Percentiles rank a stretch among this genome's conserved stretches.
phyloP scores from a whole-genome alignment of 2,113 vertebrate species.

The Halichoeres trimaculatus region DNA sequence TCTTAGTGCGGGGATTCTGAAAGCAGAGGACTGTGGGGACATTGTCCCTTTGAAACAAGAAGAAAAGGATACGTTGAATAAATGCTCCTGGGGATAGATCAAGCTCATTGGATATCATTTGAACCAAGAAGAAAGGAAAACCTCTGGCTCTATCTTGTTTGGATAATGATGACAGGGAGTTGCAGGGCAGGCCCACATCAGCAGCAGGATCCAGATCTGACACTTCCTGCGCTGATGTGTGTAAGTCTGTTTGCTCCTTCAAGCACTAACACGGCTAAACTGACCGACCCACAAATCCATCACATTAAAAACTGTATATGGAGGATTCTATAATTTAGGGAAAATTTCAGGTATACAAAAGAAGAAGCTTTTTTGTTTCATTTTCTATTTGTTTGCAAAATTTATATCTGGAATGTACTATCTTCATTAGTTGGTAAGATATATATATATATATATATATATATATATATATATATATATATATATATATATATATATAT shows the following conservation, averaged over 20 bases:
- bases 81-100: constrained; percentile 39
- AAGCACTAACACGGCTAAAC: not conserved
- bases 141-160: constrained; percentile 30
- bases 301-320: not conserved
- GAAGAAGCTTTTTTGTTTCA: too few relatives aligned
- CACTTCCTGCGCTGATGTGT: not conserved
- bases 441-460: too few relatives aligned
- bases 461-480: too few relatives aligned
- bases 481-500: too few relatives aligned
- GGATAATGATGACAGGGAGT: constrained; percentile 43
- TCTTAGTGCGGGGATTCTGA: constrained; percentile 40
- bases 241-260: not conserved
- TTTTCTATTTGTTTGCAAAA: too few relatives aligned
- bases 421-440: too few relatives aligned
- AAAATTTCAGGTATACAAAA: too few relatives aligned
- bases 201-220: not conserved
- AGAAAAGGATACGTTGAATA: constrained; percentile 20
- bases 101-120: constrained; percentile 52
- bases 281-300: not conserved
- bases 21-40: constrained; percentile 20
- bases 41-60: constrained; percentile 41
- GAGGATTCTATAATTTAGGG: too few relatives aligned
- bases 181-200: constrained; percentile 17
- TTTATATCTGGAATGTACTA: too few relatives aligned
- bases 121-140: constrained; percentile 58